phyloP scores from a whole-genome alignment of 2,888 invertebrate genomes.

The Allolobophora icterica region DNA sequence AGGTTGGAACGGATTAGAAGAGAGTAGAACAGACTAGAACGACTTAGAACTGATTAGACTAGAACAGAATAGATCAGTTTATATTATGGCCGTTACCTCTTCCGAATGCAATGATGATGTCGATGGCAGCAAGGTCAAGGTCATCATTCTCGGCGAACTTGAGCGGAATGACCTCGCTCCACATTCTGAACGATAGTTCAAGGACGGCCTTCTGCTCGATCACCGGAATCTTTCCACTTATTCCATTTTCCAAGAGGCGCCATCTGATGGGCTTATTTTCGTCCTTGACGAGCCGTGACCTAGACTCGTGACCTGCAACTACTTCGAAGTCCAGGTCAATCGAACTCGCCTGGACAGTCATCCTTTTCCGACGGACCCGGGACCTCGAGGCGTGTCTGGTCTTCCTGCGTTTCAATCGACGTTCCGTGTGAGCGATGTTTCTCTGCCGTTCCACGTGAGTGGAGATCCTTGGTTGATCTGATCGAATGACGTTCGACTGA shows the following conservation, averaged over 20 bases:
- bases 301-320: background rate
- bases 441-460: background rate
- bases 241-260: conserved; percentile 48
- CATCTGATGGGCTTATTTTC: conserved; percentile 53
- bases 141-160: conserved; percentile 61
- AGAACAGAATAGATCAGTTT: background rate
- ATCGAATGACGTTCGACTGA: background rate
- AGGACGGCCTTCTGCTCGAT: conserved; percentile 61
- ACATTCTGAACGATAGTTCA: conserved; percentile 64
- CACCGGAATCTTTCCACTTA: conserved; percentile 61
- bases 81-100: conserved; percentile 49
- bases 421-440: background rate
- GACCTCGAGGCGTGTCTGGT: background rate
- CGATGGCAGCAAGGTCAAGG: conserved; percentile 59
- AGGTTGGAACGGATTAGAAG: background rate
- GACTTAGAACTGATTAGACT: background rate
- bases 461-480: background rate
- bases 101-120: conserved; percentile 65
- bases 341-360: background rate
- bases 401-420: background rate
- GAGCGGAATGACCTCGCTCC: conserved; percentile 65
- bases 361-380: background rate
- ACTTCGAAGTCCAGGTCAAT: background rate
- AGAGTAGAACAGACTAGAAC: background rate
- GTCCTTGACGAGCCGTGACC: conserved; percentile 21